Evolutionary conservation across 53 echinoderm and acorn worm genomes (phyloP).

Genomic region (Echinarachnius parma): DNA sequence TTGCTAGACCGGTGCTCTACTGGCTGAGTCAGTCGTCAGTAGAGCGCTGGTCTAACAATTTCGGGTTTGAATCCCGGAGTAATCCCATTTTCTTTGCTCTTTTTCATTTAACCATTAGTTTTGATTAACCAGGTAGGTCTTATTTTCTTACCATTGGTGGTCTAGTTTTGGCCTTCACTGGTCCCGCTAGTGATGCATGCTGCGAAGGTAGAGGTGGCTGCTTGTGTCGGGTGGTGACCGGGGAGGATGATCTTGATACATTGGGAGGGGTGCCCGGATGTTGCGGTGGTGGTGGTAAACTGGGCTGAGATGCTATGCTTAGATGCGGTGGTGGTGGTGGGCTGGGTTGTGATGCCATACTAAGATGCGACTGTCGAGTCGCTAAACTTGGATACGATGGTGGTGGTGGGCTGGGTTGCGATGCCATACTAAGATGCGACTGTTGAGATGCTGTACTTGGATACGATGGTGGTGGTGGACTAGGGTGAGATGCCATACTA

Average conservation of each 20-base stretch:
- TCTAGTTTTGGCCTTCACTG: not conserved
- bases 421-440: not conserved
- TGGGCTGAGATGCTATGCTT: not conserved
- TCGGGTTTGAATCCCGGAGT: too few relatives aligned
- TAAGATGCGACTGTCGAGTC: not conserved
- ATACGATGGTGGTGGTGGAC: constrained; percentile 1
- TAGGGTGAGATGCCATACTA: not conserved
- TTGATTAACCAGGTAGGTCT: not conserved
- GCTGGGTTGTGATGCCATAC: not conserved
- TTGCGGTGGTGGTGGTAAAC: not conserved
- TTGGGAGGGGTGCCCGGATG: constrained; percentile 14
- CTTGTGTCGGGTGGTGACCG: constrained; percentile 6
- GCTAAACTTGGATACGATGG: not conserved
- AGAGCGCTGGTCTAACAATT: too few relatives aligned
- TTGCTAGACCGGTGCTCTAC: too few relatives aligned
- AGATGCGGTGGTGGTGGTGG: constrained; percentile 7
- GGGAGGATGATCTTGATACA: constrained; percentile 25
- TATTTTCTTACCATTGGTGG: constrained; percentile 8
- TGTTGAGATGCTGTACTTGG: not conserved
- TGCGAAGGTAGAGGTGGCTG: not conserved
- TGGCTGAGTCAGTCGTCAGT: too few relatives aligned
- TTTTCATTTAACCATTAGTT: too few relatives aligned
- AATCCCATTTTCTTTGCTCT: too few relatives aligned
- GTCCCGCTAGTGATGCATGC: constrained; percentile 13
- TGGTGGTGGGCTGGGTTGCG: not conserved